phyloP scores from a whole-genome alignment of 2,113 vertebrate genomes.

The Todiramphus chloris region DNA sequence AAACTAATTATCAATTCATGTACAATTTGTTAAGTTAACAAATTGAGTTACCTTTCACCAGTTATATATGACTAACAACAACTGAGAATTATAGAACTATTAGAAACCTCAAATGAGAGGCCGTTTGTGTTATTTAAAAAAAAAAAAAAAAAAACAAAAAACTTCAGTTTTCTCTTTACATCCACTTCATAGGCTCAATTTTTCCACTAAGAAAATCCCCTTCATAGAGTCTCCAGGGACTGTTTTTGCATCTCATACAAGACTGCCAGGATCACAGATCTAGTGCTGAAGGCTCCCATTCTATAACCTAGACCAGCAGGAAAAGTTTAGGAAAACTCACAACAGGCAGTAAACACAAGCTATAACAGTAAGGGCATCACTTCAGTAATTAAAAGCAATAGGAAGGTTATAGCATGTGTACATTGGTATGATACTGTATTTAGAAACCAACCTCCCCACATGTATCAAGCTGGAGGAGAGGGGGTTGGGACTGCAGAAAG shows the following conservation, averaged over 20 bases:
- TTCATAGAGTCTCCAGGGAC: background rate
- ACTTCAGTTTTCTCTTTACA: background rate
- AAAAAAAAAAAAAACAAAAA: background rate
- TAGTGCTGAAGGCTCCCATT: rapidly evolving
- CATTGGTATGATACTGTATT: background rate
- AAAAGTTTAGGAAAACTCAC: background rate
- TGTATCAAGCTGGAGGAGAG: background rate
- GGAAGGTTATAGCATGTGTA: background rate
- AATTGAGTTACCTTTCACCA: background rate
- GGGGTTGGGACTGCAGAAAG: background rate
- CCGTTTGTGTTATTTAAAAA: background rate
- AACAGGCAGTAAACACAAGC: background rate
- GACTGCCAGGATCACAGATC: background rate
- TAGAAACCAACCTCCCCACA: background rate
- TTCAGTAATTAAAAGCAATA: background rate
- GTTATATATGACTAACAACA: background rate
- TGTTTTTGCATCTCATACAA: background rate
- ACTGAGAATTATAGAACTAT: background rate
- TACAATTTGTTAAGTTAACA: background rate
- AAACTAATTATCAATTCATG: background rate
- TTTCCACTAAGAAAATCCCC: background rate
- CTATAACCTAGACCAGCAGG: background rate
- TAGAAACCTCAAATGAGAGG: background rate
- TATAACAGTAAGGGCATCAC: rapidly evolving
- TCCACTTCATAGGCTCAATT: background rate